Evolutionary conservation across 2,113 vertebrate genomes (phyloP), one percentile per base, ranked within the genome.

Genomic region (Actenoides hombroni): DNA sequence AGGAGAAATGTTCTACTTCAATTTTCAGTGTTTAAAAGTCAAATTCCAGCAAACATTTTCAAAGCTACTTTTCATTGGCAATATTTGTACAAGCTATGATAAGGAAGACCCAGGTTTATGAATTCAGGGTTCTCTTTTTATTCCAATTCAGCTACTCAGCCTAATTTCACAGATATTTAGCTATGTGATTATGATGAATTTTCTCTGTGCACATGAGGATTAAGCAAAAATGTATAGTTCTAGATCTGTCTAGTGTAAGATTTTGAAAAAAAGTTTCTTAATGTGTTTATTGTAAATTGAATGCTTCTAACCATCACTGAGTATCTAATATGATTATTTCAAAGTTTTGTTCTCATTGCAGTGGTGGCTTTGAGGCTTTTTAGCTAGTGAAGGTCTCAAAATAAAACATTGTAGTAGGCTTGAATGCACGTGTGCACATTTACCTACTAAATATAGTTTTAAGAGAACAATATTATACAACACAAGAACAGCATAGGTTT

Each of bases 341-440:
- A 70, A 83, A 16, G 4, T 81, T 92, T 88, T 73, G 18, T 49
- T 26, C 5, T 57, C 26, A 39, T 69, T 83, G 35, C 8, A n/a
- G 18, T 61, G 12, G 18, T 67, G 28, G 13, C 37, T 61, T 2
- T 44, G 70, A 74, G 8, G 10, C 1, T 63, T 83, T 73, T 77
- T 86, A 61, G 33, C 39, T 53, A 12, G 2, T 24, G 13, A 76
- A 73, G 2, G 1, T 67, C 12, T 13, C 64, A 67, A 81, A 51
- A 71, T 13, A 64, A 83, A 86, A 42, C 11, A 0, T n/a, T 71
- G 4, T 24, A 20, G 19, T 25, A 80, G 7, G 44, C 16, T 54
- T 61, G 17, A 56, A 42, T 0, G 0, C 11, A 12, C 4, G 3
- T 24, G 6, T 31, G 11, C 31, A 29, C 11, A 40, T 51, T 39